phyloP scores from a whole-genome alignment of 2,888 invertebrate genomes.

The Digitonthophagus gazella region DNA sequence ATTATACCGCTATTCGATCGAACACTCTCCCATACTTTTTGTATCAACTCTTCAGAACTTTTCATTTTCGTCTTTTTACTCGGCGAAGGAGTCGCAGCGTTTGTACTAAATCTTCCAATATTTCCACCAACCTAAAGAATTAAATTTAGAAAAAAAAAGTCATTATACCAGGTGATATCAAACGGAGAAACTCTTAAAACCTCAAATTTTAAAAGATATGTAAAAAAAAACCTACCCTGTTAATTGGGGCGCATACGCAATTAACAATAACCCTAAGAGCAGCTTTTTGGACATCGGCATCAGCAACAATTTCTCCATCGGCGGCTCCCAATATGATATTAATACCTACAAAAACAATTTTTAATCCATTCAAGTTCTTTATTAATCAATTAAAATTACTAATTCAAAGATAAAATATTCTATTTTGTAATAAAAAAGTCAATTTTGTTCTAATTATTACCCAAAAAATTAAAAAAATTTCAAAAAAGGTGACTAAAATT shows the following conservation, averaged over 20 bases:
- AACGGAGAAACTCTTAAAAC: no score
- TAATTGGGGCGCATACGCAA: slow-evolving; percentile 87
- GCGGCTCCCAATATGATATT: slow-evolving; percentile 83
- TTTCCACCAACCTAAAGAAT: slow-evolving; percentile 53
- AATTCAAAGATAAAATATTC: no score
- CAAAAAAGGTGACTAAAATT: no score
- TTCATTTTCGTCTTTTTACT: slow-evolving; percentile 64
- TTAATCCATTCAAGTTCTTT: background rate
- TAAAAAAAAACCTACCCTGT: slow-evolving; percentile 20
- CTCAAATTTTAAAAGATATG: background rate
- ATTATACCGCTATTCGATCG: slow-evolving; percentile 95
- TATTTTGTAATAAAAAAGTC: no score
- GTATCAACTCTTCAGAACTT: slow-evolving; percentile 81
- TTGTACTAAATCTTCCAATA: slow-evolving; percentile 52
- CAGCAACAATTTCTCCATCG: slow-evolving; percentile 86
- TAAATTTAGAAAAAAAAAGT: background rate
- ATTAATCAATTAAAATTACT: no score
- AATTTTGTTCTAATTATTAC: no score
- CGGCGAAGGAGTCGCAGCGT: slow-evolving; percentile 50
- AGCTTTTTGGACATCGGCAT: slow-evolving; percentile 89
- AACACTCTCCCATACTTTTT: slow-evolving; percentile 92
- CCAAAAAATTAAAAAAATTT: no score
- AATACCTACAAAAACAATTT: slow-evolving; percentile 50
- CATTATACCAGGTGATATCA: no score
- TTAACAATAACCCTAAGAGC: slow-evolving; percentile 89